Evolutionary conservation across 2,888 invertebrate species (phyloP).

Genomic region (Chelonus formosanus): DNA sequence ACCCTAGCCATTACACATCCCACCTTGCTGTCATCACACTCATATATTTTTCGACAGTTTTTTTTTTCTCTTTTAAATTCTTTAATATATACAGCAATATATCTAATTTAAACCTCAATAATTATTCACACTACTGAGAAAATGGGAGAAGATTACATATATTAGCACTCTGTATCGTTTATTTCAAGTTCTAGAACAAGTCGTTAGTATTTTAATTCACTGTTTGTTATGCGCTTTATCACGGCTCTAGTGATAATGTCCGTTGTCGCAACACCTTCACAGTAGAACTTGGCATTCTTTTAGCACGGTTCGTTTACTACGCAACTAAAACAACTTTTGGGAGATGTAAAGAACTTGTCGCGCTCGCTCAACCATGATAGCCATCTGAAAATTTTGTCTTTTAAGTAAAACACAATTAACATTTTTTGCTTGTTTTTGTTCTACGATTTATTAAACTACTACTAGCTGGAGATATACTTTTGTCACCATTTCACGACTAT

Average conservation of each 20-base stretch:
- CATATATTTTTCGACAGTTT: too few species aligned
- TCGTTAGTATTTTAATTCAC: conserved; percentile 16
- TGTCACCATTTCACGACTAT: too few species aligned
- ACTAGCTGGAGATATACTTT: not conserved
- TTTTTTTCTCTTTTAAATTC: too few species aligned
- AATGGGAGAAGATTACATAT: conserved; percentile 13
- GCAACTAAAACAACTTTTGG: conserved; percentile 6
- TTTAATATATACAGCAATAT: not conserved
- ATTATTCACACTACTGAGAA: conserved; percentile 19
- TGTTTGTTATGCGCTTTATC: conserved; percentile 22
- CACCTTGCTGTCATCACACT: too few species aligned
- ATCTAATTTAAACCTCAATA: conserved; percentile 12
- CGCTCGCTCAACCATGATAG: conserved; percentile 15
- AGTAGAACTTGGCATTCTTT: conserved; percentile 14
- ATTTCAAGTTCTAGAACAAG: conserved; percentile 1
- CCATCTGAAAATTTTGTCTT: conserved; percentile 12
- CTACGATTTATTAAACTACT: not conserved
- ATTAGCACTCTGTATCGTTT: conserved; percentile 17
- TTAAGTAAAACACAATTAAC: conserved; percentile 3
- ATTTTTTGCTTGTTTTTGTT: not conserved
- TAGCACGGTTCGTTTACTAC: conserved; percentile 25
- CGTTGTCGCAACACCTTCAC: conserved; percentile 24
- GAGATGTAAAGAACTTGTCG: conserved; percentile 15
- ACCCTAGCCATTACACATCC: too few species aligned
- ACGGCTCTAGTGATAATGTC: conserved; percentile 28